Percentiles rank a stretch among this genome's conserved stretches.
These are phyloP conservation scores for Drosophila tani DNA, from an alignment of 1,140 invertebrate genomes.

Conservation along the genomic window DNA sequence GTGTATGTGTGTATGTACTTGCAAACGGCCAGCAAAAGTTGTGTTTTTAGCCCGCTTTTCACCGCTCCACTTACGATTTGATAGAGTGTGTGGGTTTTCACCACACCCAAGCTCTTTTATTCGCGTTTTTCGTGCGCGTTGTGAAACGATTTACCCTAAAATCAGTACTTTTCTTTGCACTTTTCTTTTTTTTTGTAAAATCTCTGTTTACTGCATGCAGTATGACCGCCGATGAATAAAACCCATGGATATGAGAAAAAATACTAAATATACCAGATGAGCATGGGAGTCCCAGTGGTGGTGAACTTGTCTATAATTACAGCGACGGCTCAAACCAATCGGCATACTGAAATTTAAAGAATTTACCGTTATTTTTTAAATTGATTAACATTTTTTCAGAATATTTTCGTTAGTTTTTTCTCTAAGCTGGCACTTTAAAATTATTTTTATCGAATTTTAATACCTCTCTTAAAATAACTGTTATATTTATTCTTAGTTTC, in stretches of 20 bases:
- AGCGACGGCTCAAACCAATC: too few species aligned
- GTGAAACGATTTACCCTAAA: conserved; percentile 17
- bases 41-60: conserved; percentile 1
- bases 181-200: conserved; percentile 52
- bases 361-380: too few species aligned
- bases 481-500: too few species aligned
- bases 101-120: conserved; percentile 23
- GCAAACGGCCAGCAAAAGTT: conserved; percentile 11
- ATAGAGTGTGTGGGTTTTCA: background rate
- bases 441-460: too few species aligned
- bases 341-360: too few species aligned
- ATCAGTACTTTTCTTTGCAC: conserved; percentile 61
- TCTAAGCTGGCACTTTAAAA: too few species aligned
- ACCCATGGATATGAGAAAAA: too few species aligned
- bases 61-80: conserved; percentile 8
- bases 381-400: too few species aligned
- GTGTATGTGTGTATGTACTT: conserved; percentile 33
- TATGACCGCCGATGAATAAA: conserved; percentile 18
- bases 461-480: too few species aligned
- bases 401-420: too few species aligned
- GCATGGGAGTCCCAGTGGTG: too few species aligned
- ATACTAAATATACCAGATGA: background rate
- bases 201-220: conserved; percentile 69
- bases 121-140: conserved; percentile 17
- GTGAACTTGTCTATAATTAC: too few species aligned